A percentile compares a stretch with the other conserved stretches of the same genome.
Conservation (phyloP, 2,888 invertebrate species). For the Anoplius nigerrimus region DNA sequence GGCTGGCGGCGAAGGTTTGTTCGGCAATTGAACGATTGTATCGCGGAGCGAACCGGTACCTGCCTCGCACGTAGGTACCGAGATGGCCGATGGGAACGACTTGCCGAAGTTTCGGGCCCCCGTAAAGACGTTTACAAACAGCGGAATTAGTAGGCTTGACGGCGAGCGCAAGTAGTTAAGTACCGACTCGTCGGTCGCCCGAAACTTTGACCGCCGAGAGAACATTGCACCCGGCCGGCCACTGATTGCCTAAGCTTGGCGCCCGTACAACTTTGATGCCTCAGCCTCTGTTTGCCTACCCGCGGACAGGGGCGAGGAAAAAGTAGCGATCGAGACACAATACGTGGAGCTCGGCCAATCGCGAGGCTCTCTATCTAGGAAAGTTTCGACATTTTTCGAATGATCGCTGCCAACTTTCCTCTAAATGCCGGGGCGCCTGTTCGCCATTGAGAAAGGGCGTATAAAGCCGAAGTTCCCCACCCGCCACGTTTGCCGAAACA, state of each 20-base stretch:
- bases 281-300: not conserved
- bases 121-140: conserved; percentile 40
- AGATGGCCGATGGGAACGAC: conserved; percentile 21
- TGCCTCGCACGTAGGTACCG: not conserved
- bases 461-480: no score
- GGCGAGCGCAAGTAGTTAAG: conserved; percentile 35
- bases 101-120: conserved; percentile 31
- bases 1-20: not conserved
- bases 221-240: conserved; percentile 24
- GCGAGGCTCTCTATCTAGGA: no score
- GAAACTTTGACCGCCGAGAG: conserved; percentile 41
- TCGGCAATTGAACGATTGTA: not conserved
- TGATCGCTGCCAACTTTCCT: no score
- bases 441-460: no score
- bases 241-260: conserved; percentile 28
- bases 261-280: conserved; percentile 15
- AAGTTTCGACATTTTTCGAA: no score
- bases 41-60: no score
- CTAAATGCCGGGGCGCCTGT: no score
- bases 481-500: no score
- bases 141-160: conserved; percentile 40
- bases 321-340: no score
- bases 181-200: no score
- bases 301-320: no score
- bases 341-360: no score